Percentiles rank a stretch among this genome's conserved stretches.
Evolutionary conservation across 2,797 vertebrate species (phyloP).

Genomic region (Gadopsis marmoratus): DNA sequence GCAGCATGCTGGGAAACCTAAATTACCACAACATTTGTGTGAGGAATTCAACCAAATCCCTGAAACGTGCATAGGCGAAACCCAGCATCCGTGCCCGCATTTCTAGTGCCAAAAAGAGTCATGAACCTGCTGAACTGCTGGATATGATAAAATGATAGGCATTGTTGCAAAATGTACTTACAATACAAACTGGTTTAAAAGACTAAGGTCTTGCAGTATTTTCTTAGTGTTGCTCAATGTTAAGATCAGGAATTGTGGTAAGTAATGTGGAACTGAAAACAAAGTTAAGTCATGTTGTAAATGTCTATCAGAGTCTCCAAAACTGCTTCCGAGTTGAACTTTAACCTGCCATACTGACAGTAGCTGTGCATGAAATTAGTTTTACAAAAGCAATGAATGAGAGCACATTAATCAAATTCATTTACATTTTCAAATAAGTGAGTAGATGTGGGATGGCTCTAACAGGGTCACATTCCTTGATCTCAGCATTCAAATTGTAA

Average conservation of each 20-base stretch:
- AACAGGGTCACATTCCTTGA: not conserved
- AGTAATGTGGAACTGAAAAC: not conserved
- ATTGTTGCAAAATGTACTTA: not conserved
- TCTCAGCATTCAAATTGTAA: not conserved
- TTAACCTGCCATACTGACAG: not conserved
- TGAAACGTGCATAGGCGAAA: conserved; percentile 35
- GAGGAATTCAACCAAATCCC: conserved; percentile 55
- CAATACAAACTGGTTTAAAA: not conserved
- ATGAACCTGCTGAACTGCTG: conserved; percentile 27
- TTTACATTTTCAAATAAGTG: not conserved
- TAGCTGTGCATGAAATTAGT: not conserved
- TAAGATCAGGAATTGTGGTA: not conserved
- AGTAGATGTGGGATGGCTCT: not conserved
- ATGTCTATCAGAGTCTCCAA: not conserved
- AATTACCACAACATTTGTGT: conserved; percentile 54
- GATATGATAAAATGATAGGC: conserved; percentile 2
- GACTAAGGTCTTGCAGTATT: not conserved
- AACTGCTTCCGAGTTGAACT: not conserved
- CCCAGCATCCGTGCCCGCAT: conserved; percentile 13
- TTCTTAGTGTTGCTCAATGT: not conserved
- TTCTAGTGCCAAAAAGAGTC: conserved; percentile 21
- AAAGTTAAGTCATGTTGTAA: not conserved
- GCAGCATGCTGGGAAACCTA: conserved; percentile 65
- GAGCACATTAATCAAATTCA: not conserved
- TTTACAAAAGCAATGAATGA: not conserved